These are phyloP conservation scores for Abrostola tripartita DNA, from an alignment of 2,888 invertebrate species.

Conservation along the genomic window DNA sequence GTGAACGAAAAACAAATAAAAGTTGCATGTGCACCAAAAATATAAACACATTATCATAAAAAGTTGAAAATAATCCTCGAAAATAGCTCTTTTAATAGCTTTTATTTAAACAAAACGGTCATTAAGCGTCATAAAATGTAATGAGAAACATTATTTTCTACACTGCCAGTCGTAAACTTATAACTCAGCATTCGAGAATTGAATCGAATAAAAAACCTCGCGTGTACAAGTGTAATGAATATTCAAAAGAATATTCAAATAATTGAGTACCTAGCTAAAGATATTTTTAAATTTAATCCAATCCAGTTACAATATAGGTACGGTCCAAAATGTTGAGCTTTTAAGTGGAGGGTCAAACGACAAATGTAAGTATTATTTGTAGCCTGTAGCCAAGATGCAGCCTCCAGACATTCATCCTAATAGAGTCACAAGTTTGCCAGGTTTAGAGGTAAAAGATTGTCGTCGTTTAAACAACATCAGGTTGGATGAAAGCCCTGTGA, in stretches of 20 bases:
- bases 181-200: slow-evolving; percentile 12
- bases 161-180: slow-evolving; percentile 21
- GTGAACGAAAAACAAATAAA: slow-evolving; percentile 8
- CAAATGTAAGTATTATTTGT: no score
- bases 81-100: slow-evolving; percentile 31
- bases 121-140: slow-evolving; percentile 28
- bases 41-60: slow-evolving; percentile 36
- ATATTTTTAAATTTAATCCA: no score
- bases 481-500: no score
- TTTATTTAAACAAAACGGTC: slow-evolving; percentile 15
- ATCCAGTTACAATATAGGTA: no score
- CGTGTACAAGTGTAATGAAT: slow-evolving; percentile 45
- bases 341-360: no score
- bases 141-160: slow-evolving; percentile 32
- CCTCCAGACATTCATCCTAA: no score
- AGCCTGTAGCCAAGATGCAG: no score
- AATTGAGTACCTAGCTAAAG: no score
- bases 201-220: slow-evolving; percentile 32
- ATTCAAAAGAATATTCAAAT: slow-evolving; percentile 42
- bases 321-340: no score
- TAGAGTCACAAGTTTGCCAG: no score
- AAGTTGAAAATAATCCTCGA: slow-evolving; percentile 19
- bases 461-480: no score
- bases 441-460: no score
- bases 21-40: slow-evolving; percentile 25